These are phyloP conservation scores for Dromiciops gliroides DNA, from an alignment of 2,113 vertebrate genomes.

Conservation along the genomic window DNA sequence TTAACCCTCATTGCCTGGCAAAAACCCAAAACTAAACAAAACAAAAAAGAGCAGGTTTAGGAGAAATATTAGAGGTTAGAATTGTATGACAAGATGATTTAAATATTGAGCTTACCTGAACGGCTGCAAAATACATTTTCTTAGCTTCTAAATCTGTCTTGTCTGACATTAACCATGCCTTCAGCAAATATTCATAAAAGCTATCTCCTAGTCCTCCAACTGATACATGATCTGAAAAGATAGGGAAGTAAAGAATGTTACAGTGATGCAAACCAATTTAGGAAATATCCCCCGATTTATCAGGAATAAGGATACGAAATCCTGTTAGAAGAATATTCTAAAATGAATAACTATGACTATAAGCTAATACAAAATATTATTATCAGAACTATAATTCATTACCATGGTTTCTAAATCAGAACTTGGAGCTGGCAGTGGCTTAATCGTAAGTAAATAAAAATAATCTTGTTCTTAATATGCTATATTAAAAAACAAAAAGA, in stretches of 20 bases:
- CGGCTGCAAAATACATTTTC: conserved; percentile 96
- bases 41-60: conserved; percentile 59
- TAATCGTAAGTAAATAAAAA: background rate
- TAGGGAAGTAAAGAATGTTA: conserved; percentile 72
- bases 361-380: conserved; percentile 18
- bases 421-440: conserved; percentile 4
- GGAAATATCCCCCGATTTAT: conserved; percentile 67
- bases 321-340: conserved; percentile 29
- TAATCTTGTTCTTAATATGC: conserved; percentile 6
- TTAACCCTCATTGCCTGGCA: no score
- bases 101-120: conserved; percentile 90
- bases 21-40: no score
- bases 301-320: conserved; percentile 53
- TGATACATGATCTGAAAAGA: conserved; percentile 94
- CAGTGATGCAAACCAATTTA: conserved; percentile 67
- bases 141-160: conserved; percentile 95
- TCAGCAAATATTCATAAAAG: conserved; percentile 99
- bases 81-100: conserved; percentile 71
- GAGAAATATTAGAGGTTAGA: conserved; percentile 65
- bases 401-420: conserved; percentile 30
- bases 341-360: conserved; percentile 38
- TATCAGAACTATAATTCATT: conserved; percentile 33
- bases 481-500: conserved; percentile 2
- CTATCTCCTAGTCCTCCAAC: conserved; percentile 97
- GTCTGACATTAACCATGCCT: conserved; percentile 99